phyloP scores from a whole-genome alignment of 2,113 vertebrate genomes.

The Misgurnus anguillicaudatus region DNA sequence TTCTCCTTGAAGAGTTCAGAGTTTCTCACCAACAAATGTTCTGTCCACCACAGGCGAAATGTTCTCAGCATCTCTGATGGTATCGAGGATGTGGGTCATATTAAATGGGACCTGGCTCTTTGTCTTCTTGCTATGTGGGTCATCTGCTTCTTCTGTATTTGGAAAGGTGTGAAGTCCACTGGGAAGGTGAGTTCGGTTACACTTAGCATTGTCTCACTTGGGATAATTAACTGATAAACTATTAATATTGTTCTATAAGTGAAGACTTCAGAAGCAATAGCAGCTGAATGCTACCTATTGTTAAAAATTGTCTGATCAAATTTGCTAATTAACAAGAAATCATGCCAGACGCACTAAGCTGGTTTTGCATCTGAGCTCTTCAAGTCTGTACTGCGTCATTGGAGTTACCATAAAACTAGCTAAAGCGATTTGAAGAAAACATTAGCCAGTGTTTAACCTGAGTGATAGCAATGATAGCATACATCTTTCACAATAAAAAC shows the following conservation, averaged over 20 bases:
- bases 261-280: no score
- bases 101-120: conserved; percentile 96
- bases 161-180: conserved; percentile 97
- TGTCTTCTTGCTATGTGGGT: conserved; percentile 94
- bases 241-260: not conserved
- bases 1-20: not conserved
- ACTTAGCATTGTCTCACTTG: not conserved
- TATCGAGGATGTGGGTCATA: conserved; percentile 83
- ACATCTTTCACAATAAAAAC: not conserved
- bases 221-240: not conserved
- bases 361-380: not conserved
- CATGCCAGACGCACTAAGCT: no score
- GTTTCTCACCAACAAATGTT: conserved; percentile 6
- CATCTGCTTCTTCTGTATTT: conserved; percentile 99
- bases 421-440: not conserved
- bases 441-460: not conserved
- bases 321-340: no score
- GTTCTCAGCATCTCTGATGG: conserved; percentile 87
- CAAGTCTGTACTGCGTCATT: not conserved
- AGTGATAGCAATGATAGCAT: not conserved
- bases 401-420: not conserved
- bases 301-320: no score
- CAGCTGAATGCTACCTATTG: no score
- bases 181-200: conserved; percentile 84
- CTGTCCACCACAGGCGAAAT: conserved; percentile 79